Evolutionary conservation across 1,140 invertebrate species (phyloP), one percentile per base, ranked within the genome.

Genomic region (Elysia chlorotica): DNA sequence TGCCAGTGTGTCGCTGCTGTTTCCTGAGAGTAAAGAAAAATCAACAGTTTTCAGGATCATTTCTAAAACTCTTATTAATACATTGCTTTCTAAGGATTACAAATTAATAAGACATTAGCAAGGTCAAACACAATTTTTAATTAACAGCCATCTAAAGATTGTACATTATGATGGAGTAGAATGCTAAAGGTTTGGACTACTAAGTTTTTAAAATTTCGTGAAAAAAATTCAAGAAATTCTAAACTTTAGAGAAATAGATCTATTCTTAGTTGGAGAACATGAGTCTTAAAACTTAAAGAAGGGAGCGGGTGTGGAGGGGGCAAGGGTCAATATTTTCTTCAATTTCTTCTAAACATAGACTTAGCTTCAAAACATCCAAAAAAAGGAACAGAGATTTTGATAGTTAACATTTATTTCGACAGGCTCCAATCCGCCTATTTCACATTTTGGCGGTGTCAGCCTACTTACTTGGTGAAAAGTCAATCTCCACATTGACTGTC

Each of bases 11-110:
- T 21, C 6, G 0, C 75, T 73, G n/a, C 36, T 63, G 25, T 61
- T 57, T 6, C 30, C 78, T 82, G 62, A 53, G 65, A 3, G 4
- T 6, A 72, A 48, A 48, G 28, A 25, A 73, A 38, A 31, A 65
- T 19, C 6, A 57, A 10, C n/a, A 48, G 41, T 48, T n/a, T 48
- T 48, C 41, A 14, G 10, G n/a, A n/a, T n/a, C n/a, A 14, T 48
- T 14, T 48, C 41, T 48, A 10, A 48, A 14, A 10, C 10, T 48
- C n/a, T n/a, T 48, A 10, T 10, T 48, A 48, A 10, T 59, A 17
- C 25, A 25, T 28, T 10, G 14, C 6, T 59, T 59, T n/a, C 10
- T 59, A 10, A 19, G 6, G 14, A 28, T 59, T 59, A 17, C 25
- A 59, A 59, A 59, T 10, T 59, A 59, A 59, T 59, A 17, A 6